Evolutionary conservation across 2,888 invertebrate genomes (phyloP).

Genomic region (Iphiclides podalirius): DNA sequence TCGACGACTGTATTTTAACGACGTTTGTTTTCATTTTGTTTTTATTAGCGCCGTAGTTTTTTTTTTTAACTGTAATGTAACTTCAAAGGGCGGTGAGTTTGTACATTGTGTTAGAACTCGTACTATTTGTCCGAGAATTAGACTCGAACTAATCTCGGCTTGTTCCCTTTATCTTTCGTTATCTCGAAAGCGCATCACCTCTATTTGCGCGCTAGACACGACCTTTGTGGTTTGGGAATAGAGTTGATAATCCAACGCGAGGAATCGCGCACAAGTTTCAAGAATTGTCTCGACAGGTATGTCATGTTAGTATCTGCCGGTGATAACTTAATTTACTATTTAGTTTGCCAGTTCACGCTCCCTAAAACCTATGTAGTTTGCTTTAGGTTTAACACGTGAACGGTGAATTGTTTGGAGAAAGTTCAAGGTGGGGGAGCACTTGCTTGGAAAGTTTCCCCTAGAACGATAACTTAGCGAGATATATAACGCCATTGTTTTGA

Average conservation of each 20-base stretch:
- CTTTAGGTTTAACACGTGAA: slow-evolving; percentile 15
- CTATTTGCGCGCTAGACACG: not conserved
- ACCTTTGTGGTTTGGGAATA: not conserved
- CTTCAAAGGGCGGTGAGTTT: no score
- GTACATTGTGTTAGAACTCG: slow-evolving; percentile 24
- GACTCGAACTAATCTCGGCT: slow-evolving; percentile 38
- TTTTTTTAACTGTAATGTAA: no score
- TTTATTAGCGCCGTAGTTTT: no score
- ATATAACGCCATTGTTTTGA: slow-evolving; percentile 21
- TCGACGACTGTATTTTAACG: no score
- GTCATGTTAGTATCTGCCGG: slow-evolving; percentile 39
- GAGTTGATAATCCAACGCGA: slow-evolving; percentile 7
- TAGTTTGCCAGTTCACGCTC: slow-evolving; percentile 27
- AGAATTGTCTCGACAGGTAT: slow-evolving; percentile 13
- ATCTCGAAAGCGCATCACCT: no score
- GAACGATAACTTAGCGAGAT: slow-evolving; percentile 15
- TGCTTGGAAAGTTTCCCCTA: slow-evolving; percentile 14
- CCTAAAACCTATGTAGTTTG: slow-evolving; percentile 21
- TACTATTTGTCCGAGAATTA: slow-evolving; percentile 45
- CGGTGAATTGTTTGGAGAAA: slow-evolving; percentile 25
- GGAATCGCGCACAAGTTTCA: no score
- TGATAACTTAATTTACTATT: slow-evolving; percentile 55
- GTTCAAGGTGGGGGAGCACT: slow-evolving; percentile 19
- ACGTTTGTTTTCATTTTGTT: no score
- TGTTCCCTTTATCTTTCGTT: slow-evolving; percentile 32